Conservation (phyloP, 1,140 invertebrate species). For the Dreissena polymorpha region DNA sequence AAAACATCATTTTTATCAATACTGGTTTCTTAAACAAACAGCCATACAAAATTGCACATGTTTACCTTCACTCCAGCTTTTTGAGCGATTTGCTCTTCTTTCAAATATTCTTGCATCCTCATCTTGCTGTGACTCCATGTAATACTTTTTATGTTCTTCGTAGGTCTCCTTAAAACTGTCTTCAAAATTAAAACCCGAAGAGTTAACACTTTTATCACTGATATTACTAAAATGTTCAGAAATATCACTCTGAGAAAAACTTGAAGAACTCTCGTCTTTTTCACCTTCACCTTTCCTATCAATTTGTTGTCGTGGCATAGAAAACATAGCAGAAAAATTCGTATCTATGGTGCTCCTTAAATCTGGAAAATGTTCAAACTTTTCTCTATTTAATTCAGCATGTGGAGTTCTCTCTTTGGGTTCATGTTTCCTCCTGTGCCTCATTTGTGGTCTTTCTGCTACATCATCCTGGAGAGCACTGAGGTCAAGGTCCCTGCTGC, state of each 20-base stretch:
- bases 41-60: too few relatives aligned
- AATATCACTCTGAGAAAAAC: conserved; percentile 1
- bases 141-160: conserved; percentile 68
- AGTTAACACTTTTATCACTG: neutral
- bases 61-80: conserved; percentile 74
- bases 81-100: conserved; percentile 52
- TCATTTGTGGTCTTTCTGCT: conserved; percentile 13
- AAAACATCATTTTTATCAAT: too few relatives aligned
- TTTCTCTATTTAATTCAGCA: conserved; percentile 6
- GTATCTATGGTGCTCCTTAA: conserved; percentile 53
- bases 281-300: neutral
- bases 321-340: conserved; percentile 43
- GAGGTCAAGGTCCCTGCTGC: conserved; percentile 29
- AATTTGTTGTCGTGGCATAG: neutral
- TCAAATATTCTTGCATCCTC: conserved; percentile 41
- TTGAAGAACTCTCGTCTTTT: neutral
- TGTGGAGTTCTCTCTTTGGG: conserved; percentile 7
- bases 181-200: conserved; percentile 72
- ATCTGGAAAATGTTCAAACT: conserved; percentile 56
- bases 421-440: conserved; percentile 43
- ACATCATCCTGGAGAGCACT: conserved; percentile 14
- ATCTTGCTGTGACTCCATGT: conserved; percentile 56
- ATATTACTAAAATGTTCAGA: neutral
- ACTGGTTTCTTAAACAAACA: too few relatives aligned
- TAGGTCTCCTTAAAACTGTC: conserved; percentile 73